Base-by-base conservation (phyloP, 2,888 invertebrate genomes). In the Dichetophora obliterata region DNA sequence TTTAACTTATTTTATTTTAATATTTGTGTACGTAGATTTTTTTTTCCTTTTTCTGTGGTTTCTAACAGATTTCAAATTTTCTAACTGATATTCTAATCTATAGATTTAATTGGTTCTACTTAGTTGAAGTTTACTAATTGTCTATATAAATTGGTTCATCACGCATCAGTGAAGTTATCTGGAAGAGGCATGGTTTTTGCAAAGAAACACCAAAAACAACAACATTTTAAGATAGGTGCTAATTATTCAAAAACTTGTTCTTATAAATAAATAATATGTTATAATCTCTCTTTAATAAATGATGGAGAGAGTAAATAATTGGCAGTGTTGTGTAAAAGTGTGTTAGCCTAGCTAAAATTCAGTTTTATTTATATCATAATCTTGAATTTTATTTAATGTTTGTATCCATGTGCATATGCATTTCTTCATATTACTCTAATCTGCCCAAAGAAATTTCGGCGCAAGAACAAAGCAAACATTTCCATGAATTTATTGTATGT, bases 81-180 rank as follows among this genome's bases (percentile, higher is more conserved):
- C 77, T 76, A 78, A 77, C 74, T 74, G 75, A 63, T 63, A 75
- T 77, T 75, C 75, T 79, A 79, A 79, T 77, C 74, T 75, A 37
- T 76, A 68, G 78, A 85, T 85, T 83, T 83, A 85, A 87, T 87
- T 85, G 84, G 86, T 87, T 87, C 85, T 86, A 86, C 84, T 86
- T 85, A 84, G 87, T 86, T 87, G 82, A 83, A 81, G 78, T 82
- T 86, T 79, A 85, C 85, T 87, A 87, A 87, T 87, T 87, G 86
- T 82, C 85, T 84, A 80, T 85, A 83, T 87, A 87, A n/a, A 87
- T 87, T 86, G 84, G 85, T 85, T 86, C 86, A 79, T 78, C 79
- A 79, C 82, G 86, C 86, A 80, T 85, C 85, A 79, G 78, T 85
- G 82, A n/a, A 54, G n/a, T 43, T 43, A 11, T 43, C 9, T 19